Evolutionary conservation across 2,113 vertebrate genomes (phyloP).

Genomic region (Alaudala cheleensis): DNA sequence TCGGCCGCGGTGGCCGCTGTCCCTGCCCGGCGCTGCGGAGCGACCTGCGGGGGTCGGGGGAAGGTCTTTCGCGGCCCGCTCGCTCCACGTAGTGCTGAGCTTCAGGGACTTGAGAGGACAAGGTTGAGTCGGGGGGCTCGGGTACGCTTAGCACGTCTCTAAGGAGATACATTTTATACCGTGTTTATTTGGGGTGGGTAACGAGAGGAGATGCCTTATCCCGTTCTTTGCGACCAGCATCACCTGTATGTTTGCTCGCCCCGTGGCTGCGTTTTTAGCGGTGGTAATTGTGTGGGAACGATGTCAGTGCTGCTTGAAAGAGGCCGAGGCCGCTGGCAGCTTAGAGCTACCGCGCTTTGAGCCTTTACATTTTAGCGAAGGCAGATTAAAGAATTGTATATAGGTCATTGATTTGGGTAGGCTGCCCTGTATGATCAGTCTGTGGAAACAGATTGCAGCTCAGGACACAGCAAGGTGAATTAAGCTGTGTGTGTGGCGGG

Average conservation of each 20-base stretch:
- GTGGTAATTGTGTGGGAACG: too few relatives aligned
- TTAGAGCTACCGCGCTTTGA: rapidly evolving
- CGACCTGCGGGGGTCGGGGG: neutral
- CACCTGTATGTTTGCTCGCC: neutral
- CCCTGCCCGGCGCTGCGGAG: neutral
- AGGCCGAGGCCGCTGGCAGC: neutral
- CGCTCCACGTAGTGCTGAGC: neutral
- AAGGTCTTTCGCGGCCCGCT: rapidly evolving
- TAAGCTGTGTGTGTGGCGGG: neutral
- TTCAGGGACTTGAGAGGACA: neutral
- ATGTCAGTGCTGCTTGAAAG: rapidly evolving
- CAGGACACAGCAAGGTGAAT: neutral
- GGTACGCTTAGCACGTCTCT: rapidly evolving
- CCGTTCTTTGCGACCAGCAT: rapidly evolving
- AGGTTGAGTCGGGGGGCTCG: rapidly evolving
- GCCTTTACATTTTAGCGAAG: rapidly evolving
- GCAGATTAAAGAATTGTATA: neutral
- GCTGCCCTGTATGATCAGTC: rapidly evolving
- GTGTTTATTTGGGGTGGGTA: too few relatives aligned
- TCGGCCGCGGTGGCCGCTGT: rapidly evolving
- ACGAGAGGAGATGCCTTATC: neutral
- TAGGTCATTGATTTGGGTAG: rapidly evolving
- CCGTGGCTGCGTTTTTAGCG: neutral
- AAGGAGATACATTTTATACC: rapidly evolving
- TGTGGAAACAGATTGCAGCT: neutral